Evolutionary conservation across 2,888 invertebrate genomes (phyloP), one percentile per base, ranked within the genome.

Genomic region (Melieria omissa): DNA sequence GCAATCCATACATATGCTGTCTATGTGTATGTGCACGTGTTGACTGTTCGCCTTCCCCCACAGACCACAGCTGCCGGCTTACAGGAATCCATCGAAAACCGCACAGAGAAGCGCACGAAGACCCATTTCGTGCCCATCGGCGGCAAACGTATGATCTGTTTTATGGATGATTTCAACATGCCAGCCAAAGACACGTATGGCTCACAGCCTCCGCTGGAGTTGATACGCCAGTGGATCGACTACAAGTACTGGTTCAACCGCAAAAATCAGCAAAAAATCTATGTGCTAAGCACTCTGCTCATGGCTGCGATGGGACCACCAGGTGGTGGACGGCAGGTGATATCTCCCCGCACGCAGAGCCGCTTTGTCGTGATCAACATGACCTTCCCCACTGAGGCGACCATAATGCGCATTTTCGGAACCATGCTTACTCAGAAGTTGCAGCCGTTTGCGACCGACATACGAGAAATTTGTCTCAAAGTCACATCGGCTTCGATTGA

Each of bases 151-250:
- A 91, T 97, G 91, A 90, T 96, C 72, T 91, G 93, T 8, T 96
- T 95, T 84, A 91, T 97, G 91, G 97, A 97, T 84, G 96, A 97
- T 84, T 92, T 97, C 80, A 96, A 96, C 88, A 96, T 96, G 95
- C 96, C 96, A 0, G 93, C 93, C 7, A 93, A 94, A 77, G 96
- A 97, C 82, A 90, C 90, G 12, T 96, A 95, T 83, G 96, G 96
- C 0, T 95, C 96, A 0, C 96, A 96, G 85, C 95, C 96, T 5
- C 95, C 96, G 0, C 87, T 97, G 7, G 96, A 97, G 85, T 88
- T 96, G 62, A 88, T 96, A 65, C 88, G 94, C 16, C 92, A 95
- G 79, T 95, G 95, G 95, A 89, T 95, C 71, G 95, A 95, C 87
- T 95, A 96, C 82, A 93, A 93, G 2, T 96, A 95, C 88, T 96